These are phyloP conservation scores for Laticauda colubrina DNA, from an alignment of 2,113 vertebrate genomes.

Conservation along the genomic window DNA sequence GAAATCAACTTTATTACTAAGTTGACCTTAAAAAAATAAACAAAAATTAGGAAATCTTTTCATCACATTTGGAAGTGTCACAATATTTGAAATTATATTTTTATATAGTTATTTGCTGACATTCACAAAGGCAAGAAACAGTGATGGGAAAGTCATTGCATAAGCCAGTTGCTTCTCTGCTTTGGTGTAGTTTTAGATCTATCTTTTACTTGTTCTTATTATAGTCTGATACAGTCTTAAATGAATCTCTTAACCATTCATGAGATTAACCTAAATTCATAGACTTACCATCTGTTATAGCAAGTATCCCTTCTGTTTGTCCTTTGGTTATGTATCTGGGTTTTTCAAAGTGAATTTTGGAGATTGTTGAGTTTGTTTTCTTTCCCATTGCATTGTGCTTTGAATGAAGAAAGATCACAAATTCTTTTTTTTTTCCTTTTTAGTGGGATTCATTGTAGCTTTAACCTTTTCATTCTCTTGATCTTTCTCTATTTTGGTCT, in stretches of 20 bases:
- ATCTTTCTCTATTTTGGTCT: background rate
- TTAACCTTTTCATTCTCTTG: background rate
- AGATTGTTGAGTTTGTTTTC: background rate
- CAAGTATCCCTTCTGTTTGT: background rate
- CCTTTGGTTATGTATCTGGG: background rate
- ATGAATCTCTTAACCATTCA: constrained; percentile 5
- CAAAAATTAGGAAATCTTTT: background rate
- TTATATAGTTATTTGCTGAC: background rate
- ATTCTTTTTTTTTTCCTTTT: background rate
- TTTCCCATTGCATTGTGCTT: background rate
- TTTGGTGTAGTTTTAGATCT: background rate
- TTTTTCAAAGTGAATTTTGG: background rate
- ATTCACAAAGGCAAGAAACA: background rate
- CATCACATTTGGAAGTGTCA: background rate
- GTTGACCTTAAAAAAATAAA: background rate
- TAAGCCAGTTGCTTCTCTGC: background rate
- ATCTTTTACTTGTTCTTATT: background rate
- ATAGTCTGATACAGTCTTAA: background rate
- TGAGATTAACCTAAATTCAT: constrained; percentile 13
- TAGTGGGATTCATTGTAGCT: background rate
- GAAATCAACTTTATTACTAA: background rate
- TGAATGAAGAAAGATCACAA: background rate
- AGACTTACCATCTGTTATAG: constrained; percentile 1
- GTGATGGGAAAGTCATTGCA: background rate
- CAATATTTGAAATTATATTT: background rate